A percentile compares a stretch with the other conserved stretches of the same genome.
These are phyloP conservation scores for Megalonaias nervosa DNA, from an alignment of 1,140 invertebrate species.

Conservation along the genomic window DNA sequence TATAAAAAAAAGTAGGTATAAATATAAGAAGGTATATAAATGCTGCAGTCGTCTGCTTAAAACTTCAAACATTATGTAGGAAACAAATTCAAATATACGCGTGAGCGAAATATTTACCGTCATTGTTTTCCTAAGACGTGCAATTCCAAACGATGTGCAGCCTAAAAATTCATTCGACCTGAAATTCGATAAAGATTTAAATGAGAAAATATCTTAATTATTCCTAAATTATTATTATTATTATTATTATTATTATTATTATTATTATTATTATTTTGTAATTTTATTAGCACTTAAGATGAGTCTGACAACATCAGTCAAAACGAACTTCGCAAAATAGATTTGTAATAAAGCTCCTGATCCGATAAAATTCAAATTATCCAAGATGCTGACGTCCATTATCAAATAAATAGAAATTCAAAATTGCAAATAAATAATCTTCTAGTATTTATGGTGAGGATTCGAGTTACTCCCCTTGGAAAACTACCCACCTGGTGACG, in stretches of 20 bases:
- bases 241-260: neutral
- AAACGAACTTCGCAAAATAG: neutral
- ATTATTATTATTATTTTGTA: neutral
- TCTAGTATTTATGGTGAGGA: neutral
- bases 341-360: neutral
- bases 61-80: no score
- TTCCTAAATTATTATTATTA: no score
- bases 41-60: no score
- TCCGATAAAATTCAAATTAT: neutral
- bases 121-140: no score
- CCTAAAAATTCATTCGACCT: constrained; percentile 18
- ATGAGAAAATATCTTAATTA: no score
- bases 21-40: no score
- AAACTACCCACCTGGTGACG: constrained; percentile 63
- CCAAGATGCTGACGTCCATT: neutral
- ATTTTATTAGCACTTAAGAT: neutral
- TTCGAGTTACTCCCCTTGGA: neutral
- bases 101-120: no score
- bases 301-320: neutral
- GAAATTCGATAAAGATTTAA: neutral
- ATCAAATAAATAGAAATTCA: neutral
- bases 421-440: neutral
- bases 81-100: no score
- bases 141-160: constrained; percentile 27
- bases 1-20: no score